These are phyloP conservation scores for Acanthoscelides obtectus DNA, from an alignment of 2,888 invertebrate genomes.

Conservation along the genomic window DNA sequence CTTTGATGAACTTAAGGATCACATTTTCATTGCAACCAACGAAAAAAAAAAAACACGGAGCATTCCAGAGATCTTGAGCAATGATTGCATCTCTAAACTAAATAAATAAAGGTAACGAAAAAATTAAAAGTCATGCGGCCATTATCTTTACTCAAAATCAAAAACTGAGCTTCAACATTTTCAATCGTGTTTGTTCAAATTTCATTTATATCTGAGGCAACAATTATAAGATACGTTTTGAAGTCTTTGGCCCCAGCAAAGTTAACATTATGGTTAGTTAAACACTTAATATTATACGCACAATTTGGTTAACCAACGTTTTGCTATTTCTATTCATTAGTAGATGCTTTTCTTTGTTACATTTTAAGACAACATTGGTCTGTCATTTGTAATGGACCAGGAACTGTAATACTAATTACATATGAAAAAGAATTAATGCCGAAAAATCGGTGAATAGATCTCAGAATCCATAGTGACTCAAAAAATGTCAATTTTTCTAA, in stretches of 20 bases:
- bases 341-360: conserved; percentile 13
- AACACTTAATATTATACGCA: conserved; percentile 25
- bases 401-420: not conserved
- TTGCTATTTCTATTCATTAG: conserved; percentile 18
- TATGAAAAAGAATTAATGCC: not conserved
- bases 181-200: conserved; percentile 11
- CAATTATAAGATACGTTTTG: conserved; percentile 42
- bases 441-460: no score
- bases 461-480: no score
- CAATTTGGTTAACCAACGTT: conserved; percentile 24
- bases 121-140: conserved; percentile 17
- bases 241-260: conserved; percentile 44
- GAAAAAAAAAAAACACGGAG: conserved; percentile 1
- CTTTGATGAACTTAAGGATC: conserved; percentile 9
- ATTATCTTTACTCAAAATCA: not conserved
- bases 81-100: conserved; percentile 9
- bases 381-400: not conserved
- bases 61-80: conserved; percentile 13
- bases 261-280: conserved; percentile 26
- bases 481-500: no score
- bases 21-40: not conserved
- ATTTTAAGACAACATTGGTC: not conserved
- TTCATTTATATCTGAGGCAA: conserved; percentile 37
- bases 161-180: conserved; percentile 6
- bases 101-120: conserved; percentile 23